Evolutionary conservation across 2,888 invertebrate genomes (phyloP).

Genomic region (Hypomecis punctinalis): DNA sequence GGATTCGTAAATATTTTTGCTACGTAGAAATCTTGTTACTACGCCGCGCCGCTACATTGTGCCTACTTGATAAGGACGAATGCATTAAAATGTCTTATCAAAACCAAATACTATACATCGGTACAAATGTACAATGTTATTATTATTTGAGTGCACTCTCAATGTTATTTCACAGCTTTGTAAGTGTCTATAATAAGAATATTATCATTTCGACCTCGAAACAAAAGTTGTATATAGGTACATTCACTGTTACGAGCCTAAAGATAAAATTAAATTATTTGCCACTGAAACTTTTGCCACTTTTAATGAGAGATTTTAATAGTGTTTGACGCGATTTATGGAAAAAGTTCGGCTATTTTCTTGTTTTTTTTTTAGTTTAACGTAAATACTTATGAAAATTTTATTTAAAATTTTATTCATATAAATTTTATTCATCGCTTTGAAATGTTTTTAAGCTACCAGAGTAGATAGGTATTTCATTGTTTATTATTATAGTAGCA

Average conservation of each 20-base stretch:
- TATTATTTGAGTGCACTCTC: constrained; percentile 21
- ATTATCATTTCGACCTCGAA: constrained; percentile 39
- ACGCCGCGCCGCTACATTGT: not conserved
- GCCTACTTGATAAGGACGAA: not conserved
- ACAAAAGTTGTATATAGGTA: constrained; percentile 32
- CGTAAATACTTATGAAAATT: not conserved
- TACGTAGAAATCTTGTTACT: not conserved
- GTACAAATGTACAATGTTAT: not conserved
- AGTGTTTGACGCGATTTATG: not conserved
- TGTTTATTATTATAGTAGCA: no score
- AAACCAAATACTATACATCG: not conserved
- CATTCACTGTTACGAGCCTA: constrained; percentile 10
- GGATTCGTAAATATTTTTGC: not conserved
- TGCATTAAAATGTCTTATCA: constrained; percentile 24
- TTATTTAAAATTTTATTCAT: not conserved
- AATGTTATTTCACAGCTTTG: constrained; percentile 11
- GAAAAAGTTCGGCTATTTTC: no score
- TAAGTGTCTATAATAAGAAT: constrained; percentile 21
- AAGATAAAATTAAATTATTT: constrained; percentile 20
- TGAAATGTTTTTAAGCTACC: no score
- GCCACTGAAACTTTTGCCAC: constrained; percentile 21
- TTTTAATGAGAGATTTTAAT: constrained; percentile 1
- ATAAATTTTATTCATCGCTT: not conserved
- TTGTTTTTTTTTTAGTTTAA: not conserved
- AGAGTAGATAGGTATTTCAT: no score